phyloP scores from a whole-genome alignment of 2,888 invertebrate genomes.

The Coremacera marginata region DNA sequence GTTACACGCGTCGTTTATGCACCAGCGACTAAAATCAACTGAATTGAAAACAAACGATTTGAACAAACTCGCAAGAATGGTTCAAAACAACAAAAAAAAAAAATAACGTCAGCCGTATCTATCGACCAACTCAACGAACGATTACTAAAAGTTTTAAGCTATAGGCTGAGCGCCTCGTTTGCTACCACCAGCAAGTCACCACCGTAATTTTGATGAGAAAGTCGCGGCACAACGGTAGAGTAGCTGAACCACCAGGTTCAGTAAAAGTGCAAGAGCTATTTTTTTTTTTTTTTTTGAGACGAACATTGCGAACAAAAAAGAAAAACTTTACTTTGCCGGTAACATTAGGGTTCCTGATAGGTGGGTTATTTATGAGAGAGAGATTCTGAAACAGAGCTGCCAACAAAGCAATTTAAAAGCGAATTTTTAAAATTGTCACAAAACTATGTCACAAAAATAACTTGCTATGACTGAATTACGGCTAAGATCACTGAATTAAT shows the following conservation, averaged over 20 bases:
- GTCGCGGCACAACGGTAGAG: too few relatives aligned
- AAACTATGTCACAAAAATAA: too few relatives aligned
- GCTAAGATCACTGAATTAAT: too few relatives aligned
- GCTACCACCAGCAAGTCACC: not conserved
- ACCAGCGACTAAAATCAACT: slow-evolving; percentile 22
- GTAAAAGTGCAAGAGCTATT: too few relatives aligned
- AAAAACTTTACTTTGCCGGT: too few relatives aligned
- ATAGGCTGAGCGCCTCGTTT: not conserved
- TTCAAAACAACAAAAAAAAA: not conserved
- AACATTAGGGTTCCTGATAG: not conserved
- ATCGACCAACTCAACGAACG: not conserved
- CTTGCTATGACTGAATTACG: too few relatives aligned
- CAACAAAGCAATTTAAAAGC: too few relatives aligned
- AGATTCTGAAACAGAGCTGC: not conserved
- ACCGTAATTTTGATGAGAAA: too few relatives aligned
- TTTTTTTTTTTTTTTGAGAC: too few relatives aligned
- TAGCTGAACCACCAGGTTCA: too few relatives aligned
- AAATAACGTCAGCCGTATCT: not conserved
- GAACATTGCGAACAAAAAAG: too few relatives aligned
- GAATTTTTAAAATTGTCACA: too few relatives aligned
- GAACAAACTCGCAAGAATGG: slow-evolving; percentile 7
- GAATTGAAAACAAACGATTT: slow-evolving; percentile 1
- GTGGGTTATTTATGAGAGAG: not conserved
- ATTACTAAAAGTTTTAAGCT: not conserved
- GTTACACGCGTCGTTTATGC: slow-evolving; percentile 15